phyloP scores from a whole-genome alignment of 2,113 vertebrate species.

The Python bivittatus region DNA sequence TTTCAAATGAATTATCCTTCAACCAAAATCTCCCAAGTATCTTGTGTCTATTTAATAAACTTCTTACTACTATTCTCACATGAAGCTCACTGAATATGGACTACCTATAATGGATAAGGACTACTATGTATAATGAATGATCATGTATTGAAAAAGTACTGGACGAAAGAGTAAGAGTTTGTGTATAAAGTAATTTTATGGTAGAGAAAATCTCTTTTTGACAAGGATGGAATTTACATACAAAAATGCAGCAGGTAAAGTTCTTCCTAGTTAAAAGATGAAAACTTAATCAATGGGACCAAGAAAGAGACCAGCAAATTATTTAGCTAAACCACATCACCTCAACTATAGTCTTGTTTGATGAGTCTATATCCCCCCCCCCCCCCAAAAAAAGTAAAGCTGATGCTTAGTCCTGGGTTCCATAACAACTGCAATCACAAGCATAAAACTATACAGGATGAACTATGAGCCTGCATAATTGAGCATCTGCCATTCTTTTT shows the following conservation, averaged over 20 bases:
- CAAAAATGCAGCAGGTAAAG: neutral
- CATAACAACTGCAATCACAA: neutral
- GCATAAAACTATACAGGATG: no score
- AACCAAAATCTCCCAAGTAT: constrained; percentile 15
- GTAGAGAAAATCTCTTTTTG: neutral
- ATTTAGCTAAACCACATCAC: neutral
- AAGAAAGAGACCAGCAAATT: neutral
- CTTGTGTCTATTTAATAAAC: constrained; percentile 30
- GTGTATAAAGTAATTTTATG: neutral
- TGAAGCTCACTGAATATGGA: constrained; percentile 44
- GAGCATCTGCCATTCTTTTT: neutral
- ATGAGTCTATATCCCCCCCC: neutral
- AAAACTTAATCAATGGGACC: neutral
- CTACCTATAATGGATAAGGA: constrained; percentile 42
- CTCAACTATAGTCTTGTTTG: neutral
- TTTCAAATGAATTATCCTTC: neutral
- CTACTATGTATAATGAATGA: constrained; percentile 45
- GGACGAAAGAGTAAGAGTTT: constrained; percentile 49
- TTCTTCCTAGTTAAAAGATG: neutral
- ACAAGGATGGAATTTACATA: neutral
- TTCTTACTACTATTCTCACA: constrained; percentile 52
- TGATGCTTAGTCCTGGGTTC: neutral
- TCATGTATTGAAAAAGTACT: constrained; percentile 37
- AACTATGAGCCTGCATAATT: neutral
- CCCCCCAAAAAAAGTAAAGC: neutral